phyloP scores from a whole-genome alignment of 2,888 invertebrate species.

The Thera britannica region DNA sequence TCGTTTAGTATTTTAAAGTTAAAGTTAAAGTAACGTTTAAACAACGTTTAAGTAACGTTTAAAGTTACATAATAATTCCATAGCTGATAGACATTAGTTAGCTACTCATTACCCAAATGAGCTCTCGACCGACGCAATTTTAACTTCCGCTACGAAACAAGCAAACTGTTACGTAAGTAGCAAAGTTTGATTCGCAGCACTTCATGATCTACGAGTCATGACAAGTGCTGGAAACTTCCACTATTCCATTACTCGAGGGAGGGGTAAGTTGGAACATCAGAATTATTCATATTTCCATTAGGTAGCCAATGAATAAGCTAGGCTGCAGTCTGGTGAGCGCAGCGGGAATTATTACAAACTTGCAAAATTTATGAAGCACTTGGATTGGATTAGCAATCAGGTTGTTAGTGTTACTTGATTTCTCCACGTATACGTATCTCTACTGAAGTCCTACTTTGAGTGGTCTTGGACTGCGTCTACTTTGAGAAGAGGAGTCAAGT shows the following conservation, averaged over 20 bases:
- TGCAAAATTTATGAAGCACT: constrained; percentile 19
- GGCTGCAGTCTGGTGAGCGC: constrained; percentile 21
- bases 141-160: constrained; percentile 10
- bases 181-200: constrained; percentile 29
- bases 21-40: too few relatives aligned
- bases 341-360: constrained; percentile 22
- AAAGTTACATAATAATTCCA: neutral
- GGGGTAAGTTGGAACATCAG: constrained; percentile 33
- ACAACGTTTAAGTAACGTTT: neutral
- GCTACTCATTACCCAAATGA: constrained; percentile 11
- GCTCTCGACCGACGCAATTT: constrained; percentile 10
- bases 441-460: too few relatives aligned
- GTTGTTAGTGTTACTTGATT: neutral
- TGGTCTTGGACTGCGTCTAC: too few relatives aligned
- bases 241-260: constrained; percentile 37
- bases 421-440: neutral
- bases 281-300: constrained; percentile 59
- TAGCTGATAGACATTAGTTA: neutral
- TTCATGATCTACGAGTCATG: constrained; percentile 26
- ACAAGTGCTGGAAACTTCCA: constrained; percentile 35
- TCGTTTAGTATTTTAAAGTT: too few relatives aligned
- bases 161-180: constrained; percentile 20
- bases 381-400: constrained; percentile 17
- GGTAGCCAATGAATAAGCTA: constrained; percentile 46
- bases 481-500: too few relatives aligned